Conservation (phyloP, 1,140 invertebrate genomes). For the Pseudomyrmex concolor region DNA sequence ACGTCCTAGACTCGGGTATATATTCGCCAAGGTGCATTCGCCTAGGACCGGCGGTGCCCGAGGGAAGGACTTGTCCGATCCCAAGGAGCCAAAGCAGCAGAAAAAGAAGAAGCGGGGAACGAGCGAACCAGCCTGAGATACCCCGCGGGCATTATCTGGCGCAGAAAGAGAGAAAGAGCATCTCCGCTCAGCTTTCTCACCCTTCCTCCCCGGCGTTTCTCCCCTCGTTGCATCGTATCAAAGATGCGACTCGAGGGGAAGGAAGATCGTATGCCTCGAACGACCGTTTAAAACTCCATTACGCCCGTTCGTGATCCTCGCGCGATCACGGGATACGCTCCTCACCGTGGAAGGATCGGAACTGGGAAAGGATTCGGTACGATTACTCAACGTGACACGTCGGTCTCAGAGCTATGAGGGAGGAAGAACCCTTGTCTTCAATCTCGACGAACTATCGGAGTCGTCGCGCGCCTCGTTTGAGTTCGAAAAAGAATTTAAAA, state of each 20-base stretch:
- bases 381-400: slow-evolving; percentile 66
- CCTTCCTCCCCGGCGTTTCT: background rate
- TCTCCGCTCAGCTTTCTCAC: background rate
- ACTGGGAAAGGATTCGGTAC: slow-evolving; percentile 61
- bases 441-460: slow-evolving; percentile 14
- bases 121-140: slow-evolving; percentile 53
- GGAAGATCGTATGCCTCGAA: slow-evolving; percentile 67
- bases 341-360: slow-evolving; percentile 34
- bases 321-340: slow-evolving; percentile 60
- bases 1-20: background rate
- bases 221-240: slow-evolving; percentile 65
- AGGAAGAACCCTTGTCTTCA: slow-evolving; percentile 32
- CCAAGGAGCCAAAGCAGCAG: slow-evolving; percentile 47
- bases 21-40: slow-evolving; percentile 28
- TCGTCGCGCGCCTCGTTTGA: background rate
- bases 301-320: slow-evolving; percentile 65
- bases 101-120: slow-evolving; percentile 41
- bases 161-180: slow-evolving; percentile 22
- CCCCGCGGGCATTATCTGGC: slow-evolving; percentile 61
- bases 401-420: slow-evolving; percentile 28
- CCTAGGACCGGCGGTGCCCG: slow-evolving; percentile 60
- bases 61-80: slow-evolving; percentile 64
- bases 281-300: slow-evolving; percentile 76
- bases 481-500: background rate
- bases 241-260: slow-evolving; percentile 55